A percentile compares a stretch with the other conserved stretches of the same genome.
These are phyloP conservation scores for Vanessa tameamea DNA, from an alignment of 1,140 invertebrate genomes.

Conservation along the genomic window DNA sequence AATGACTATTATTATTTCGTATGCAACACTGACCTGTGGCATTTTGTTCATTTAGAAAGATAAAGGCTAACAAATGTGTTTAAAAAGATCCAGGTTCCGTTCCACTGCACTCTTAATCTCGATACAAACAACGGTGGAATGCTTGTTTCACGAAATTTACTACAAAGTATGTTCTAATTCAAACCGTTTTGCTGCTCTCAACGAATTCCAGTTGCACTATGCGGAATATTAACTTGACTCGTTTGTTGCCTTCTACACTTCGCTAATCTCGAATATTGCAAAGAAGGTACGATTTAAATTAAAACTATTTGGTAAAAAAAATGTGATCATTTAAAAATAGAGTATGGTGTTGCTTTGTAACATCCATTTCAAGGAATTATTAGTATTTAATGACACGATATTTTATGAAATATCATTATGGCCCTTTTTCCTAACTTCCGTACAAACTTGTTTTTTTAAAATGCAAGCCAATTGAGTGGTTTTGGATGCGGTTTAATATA, in stretches of 20 bases:
- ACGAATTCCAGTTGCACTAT: conserved; percentile 25
- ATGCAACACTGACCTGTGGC: not conserved
- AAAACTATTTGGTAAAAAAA: not conserved
- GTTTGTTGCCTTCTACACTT: conserved; percentile 18
- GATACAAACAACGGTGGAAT: conserved; percentile 39
- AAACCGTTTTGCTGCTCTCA: conserved; percentile 35
- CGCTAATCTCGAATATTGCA: conserved; percentile 16
- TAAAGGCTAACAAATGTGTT: conserved; percentile 27
- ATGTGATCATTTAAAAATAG: too few relatives aligned
- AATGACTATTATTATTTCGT: not conserved
- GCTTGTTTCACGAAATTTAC: conserved; percentile 39
- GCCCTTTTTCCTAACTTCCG: too few relatives aligned
- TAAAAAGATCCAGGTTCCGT: conserved; percentile 30
- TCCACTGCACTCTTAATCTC: conserved; percentile 38
- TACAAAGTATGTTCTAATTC: conserved; percentile 42
- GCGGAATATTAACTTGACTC: conserved; percentile 29
- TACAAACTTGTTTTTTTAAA: too few relatives aligned
- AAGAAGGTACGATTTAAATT: not conserved
- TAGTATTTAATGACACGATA: too few relatives aligned
- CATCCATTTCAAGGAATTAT: too few relatives aligned
- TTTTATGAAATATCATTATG: too few relatives aligned
- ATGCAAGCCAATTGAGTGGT: too few relatives aligned
- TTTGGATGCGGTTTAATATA: too few relatives aligned
- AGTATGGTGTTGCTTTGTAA: too few relatives aligned
- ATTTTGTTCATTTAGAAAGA: conserved; percentile 28